phyloP scores from a whole-genome alignment of 35 echinoderm and acorn worm species.

The Holothuria glaberrima region DNA sequence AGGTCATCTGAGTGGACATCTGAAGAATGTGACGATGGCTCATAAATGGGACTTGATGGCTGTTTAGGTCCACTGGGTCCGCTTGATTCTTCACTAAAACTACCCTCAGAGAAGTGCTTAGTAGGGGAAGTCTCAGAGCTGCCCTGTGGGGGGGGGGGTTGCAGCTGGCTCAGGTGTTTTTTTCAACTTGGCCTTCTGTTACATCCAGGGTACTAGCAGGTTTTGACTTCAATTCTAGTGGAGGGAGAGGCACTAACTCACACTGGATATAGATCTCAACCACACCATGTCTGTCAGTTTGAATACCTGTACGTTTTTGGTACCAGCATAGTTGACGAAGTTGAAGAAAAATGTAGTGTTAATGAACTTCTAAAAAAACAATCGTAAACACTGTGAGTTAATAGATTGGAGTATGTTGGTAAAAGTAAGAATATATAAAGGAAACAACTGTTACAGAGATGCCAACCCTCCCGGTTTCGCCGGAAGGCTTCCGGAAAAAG shows the following conservation, averaged over 20 bases:
- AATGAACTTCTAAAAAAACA: too few species aligned
- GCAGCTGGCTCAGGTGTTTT: too few species aligned
- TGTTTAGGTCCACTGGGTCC: neutral
- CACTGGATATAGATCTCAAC: neutral
- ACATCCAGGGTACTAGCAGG: neutral
- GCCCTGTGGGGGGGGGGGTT: too few species aligned
- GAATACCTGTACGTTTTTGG: neutral
- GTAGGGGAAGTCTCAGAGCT: neutral
- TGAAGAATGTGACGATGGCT: neutral
- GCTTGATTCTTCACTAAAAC: neutral
- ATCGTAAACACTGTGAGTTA: too few species aligned
- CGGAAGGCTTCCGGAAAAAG: too few species aligned
- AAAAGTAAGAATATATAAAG: too few species aligned
- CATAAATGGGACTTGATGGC: neutral
- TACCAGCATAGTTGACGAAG: too few species aligned
- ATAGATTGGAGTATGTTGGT: too few species aligned
- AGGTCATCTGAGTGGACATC: neutral
- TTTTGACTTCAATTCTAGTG: neutral
- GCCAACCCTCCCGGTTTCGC: too few species aligned
- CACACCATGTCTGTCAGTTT: neutral
- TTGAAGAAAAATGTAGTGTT: too few species aligned
- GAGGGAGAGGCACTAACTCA: neutral
- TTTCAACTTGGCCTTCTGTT: neutral
- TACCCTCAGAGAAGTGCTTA: neutral
- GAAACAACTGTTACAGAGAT: too few species aligned